Conservation (phyloP, 2,888 invertebrate species). For the Spatulosminthurus flaviceps region DNA sequence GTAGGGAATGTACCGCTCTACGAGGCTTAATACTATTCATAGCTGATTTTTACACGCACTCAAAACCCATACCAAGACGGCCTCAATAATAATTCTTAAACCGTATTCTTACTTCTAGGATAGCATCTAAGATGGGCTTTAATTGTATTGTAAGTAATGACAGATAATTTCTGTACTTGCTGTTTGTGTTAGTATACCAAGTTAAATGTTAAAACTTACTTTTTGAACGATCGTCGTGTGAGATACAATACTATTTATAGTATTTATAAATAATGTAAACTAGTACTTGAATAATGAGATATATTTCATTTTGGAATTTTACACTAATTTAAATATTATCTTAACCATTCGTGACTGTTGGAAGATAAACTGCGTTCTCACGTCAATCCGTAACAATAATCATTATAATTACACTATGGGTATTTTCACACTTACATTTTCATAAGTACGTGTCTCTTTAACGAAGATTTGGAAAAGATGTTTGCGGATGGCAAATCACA, state of each 20-base stretch:
- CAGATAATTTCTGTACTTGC: neutral
- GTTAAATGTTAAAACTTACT: neutral
- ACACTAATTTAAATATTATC: neutral
- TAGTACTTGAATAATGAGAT: neutral
- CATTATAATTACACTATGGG: neutral
- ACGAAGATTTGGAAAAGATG: conserved; percentile 14
- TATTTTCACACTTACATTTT: neutral
- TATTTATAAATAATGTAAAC: conserved; percentile 3
- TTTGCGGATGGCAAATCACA: conserved; percentile 21
- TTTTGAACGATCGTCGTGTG: conserved; percentile 3
- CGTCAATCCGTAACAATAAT: neutral
- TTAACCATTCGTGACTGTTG: conserved; percentile 14
- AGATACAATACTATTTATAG: neutral
- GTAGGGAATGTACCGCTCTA: conserved; percentile 45
- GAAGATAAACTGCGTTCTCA: conserved; percentile 1
- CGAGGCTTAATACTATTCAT: conserved; percentile 29
- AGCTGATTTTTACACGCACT: conserved; percentile 25
- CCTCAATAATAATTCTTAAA: neutral
- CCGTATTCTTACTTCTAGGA: neutral
- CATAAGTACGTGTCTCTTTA: conserved; percentile 9
- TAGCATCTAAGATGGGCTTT: conserved; percentile 9
- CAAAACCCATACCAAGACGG: conserved; percentile 26
- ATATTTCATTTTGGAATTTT: conserved; percentile 1
- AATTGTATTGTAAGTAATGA: conserved; percentile 1
- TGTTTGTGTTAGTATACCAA: neutral